phyloP scores from a whole-genome alignment of 1,140 invertebrate genomes.

The Zaprionus nigranus region DNA sequence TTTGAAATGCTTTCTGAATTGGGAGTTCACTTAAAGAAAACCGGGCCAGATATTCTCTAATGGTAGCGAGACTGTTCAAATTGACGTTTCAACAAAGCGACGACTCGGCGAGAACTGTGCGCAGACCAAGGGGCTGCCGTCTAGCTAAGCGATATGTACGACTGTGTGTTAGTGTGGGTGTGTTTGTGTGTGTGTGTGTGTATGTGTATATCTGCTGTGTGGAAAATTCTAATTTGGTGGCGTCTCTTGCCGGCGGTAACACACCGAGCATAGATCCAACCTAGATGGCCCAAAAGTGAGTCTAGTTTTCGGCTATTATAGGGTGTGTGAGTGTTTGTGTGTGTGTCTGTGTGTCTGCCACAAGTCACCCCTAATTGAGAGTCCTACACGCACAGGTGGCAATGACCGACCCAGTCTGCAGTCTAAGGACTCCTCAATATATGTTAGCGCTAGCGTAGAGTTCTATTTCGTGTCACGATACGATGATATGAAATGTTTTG shows the following conservation, averaged over 20 bases:
- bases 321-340: slow-evolving; percentile 12
- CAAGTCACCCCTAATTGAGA: slow-evolving; percentile 48
- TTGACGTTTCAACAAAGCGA: slow-evolving; percentile 67
- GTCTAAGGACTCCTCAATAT: slow-evolving; percentile 29
- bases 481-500: neutral
- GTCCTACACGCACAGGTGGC: slow-evolving; percentile 37
- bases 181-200: neutral
- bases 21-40: slow-evolving; percentile 8
- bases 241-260: slow-evolving; percentile 68
- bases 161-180: slow-evolving; percentile 16
- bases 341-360: slow-evolving; percentile 32
- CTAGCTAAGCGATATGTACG: neutral
- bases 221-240: slow-evolving; percentile 69
- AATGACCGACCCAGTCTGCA: slow-evolving; percentile 40
- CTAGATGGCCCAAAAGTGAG: slow-evolving; percentile 37
- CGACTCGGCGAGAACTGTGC: slow-evolving; percentile 67
- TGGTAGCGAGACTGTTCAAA: slow-evolving; percentile 32
- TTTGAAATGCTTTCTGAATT: slow-evolving; percentile 30
- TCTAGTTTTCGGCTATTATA: slow-evolving; percentile 33
- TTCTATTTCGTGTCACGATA: slow-evolving; percentile 2
- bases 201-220: slow-evolving; percentile 15
- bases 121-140: slow-evolving; percentile 38
- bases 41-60: neutral
- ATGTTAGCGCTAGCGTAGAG: neutral
- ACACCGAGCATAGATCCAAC: slow-evolving; percentile 43